These are phyloP conservation scores for Centruroides sculpturatus DNA, from an alignment of 1,140 invertebrate genomes.

Conservation along the genomic window DNA sequence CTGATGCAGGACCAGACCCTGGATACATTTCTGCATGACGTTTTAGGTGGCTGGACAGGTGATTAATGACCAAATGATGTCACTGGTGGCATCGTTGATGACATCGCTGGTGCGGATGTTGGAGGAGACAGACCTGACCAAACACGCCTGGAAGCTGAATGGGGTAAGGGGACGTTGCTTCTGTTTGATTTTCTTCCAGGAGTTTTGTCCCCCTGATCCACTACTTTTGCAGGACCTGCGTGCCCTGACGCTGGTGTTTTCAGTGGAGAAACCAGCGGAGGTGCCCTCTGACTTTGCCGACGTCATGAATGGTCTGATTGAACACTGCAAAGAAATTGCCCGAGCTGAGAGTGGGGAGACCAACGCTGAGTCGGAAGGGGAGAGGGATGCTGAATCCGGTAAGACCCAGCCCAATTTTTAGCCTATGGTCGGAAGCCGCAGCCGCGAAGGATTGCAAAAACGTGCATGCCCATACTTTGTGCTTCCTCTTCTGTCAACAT, in stretches of 20 bases:
- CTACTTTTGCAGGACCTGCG: slow-evolving; percentile 26
- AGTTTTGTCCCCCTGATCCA: background rate
- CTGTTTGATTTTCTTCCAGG: background rate
- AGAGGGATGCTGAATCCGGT: no score
- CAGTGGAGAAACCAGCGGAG: slow-evolving; percentile 13
- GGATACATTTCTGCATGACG: background rate
- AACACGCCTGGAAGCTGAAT: slow-evolving; percentile 26
- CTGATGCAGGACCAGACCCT: no score
- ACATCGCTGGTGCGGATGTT: slow-evolving; percentile 25
- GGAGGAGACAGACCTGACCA: slow-evolving; percentile 23
- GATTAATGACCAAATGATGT: slow-evolving; percentile 26
- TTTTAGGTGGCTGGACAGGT: slow-evolving; percentile 29
- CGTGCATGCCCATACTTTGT: no score
- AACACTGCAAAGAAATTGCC: background rate
- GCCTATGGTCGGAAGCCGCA: no score
- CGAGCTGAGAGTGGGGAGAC: no score
- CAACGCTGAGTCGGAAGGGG: no score
- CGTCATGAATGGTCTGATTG: slow-evolving; percentile 7
- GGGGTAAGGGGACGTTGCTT: slow-evolving; percentile 24
- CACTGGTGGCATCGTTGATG: slow-evolving; percentile 15
- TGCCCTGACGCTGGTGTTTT: slow-evolving; percentile 24
- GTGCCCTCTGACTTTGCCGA: slow-evolving; percentile 14
- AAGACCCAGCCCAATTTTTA: no score
- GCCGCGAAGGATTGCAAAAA: no score
- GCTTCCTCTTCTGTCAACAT: no score